These are phyloP conservation scores for Aphidoletes aphidimyza DNA, from an alignment of 2,888 invertebrate species.

Conservation along the genomic window DNA sequence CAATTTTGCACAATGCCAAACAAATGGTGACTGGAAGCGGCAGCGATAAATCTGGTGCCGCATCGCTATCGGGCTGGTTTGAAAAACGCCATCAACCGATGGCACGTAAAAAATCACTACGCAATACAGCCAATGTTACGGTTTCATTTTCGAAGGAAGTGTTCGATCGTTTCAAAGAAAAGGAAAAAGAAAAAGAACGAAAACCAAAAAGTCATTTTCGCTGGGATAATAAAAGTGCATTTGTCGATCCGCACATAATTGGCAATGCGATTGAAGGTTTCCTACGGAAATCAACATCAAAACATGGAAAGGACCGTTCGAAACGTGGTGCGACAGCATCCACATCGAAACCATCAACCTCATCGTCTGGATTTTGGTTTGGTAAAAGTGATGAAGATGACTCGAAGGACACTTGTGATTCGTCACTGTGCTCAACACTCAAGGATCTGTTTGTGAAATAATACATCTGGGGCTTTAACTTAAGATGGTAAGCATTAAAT, in stretches of 20 bases:
- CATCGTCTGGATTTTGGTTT: conserved; percentile 69
- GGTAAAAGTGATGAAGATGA: conserved; percentile 76
- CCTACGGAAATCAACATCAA: conserved; percentile 70
- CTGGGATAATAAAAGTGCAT: conserved; percentile 76
- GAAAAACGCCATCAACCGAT: conserved; percentile 81
- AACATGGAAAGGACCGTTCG: conserved; percentile 66
- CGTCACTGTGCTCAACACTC: conserved; percentile 82
- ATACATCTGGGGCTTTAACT: conserved; percentile 58
- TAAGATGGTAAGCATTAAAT: conserved; percentile 1
- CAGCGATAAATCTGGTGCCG: conserved; percentile 61
- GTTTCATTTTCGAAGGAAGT: conserved; percentile 74
- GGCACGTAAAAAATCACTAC: conserved; percentile 71
- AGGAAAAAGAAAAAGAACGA: conserved; percentile 65
- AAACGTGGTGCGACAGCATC: conserved; percentile 64
- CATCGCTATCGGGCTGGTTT: conserved; percentile 77
- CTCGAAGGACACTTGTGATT: conserved; percentile 78
- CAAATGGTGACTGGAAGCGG: conserved; percentile 66
- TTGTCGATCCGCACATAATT: conserved; percentile 82
- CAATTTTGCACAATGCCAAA: conserved; percentile 72
- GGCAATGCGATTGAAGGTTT: conserved; percentile 89
- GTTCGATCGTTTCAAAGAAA: conserved; percentile 69
- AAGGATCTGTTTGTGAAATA: conserved; percentile 90
- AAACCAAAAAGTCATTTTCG: conserved; percentile 60
- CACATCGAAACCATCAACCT: conserved; percentile 53
- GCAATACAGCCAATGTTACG: conserved; percentile 67